Conservation (phyloP, 2,113 vertebrate genomes). For the Aspidoscelis tigris region DNA sequence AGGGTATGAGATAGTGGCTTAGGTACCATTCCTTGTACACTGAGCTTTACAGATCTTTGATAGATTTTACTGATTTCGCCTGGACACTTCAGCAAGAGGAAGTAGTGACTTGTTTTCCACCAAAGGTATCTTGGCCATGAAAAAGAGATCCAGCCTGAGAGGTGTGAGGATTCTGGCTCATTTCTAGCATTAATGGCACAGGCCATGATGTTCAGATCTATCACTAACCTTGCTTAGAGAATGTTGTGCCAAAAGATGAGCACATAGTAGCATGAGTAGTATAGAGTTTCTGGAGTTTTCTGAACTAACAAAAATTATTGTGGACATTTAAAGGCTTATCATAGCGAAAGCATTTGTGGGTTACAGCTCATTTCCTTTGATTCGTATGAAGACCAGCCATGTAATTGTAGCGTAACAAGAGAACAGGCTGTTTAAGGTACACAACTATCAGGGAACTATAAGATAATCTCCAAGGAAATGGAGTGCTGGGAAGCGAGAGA, state of each 20-base stretch:
- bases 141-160: too few species aligned
- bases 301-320: neutral
- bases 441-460: neutral
- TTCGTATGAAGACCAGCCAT: neutral
- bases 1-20: too few species aligned
- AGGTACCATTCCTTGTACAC: too few species aligned
- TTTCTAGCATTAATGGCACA: too few species aligned
- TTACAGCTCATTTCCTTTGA: neutral
- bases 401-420: slow-evolving; percentile 4
- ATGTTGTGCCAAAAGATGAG: neutral
- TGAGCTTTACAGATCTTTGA: too few species aligned
- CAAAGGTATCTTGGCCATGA: too few species aligned
- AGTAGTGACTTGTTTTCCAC: too few species aligned
- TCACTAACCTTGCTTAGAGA: neutral
- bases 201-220: neutral
- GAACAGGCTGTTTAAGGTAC: neutral
- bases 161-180: too few species aligned
- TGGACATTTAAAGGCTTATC: neutral
- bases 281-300: neutral
- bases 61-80: too few species aligned
- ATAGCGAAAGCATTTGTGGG: neutral
- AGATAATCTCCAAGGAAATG: slow-evolving; percentile 16
- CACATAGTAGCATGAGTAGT: neutral
- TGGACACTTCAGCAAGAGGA: too few species aligned
- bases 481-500: neutral